A percentile compares a stretch with the other conserved stretches of the same genome.
Evolutionary conservation across 2,888 invertebrate species (phyloP).

Genomic region (Lepidonotus clava): DNA sequence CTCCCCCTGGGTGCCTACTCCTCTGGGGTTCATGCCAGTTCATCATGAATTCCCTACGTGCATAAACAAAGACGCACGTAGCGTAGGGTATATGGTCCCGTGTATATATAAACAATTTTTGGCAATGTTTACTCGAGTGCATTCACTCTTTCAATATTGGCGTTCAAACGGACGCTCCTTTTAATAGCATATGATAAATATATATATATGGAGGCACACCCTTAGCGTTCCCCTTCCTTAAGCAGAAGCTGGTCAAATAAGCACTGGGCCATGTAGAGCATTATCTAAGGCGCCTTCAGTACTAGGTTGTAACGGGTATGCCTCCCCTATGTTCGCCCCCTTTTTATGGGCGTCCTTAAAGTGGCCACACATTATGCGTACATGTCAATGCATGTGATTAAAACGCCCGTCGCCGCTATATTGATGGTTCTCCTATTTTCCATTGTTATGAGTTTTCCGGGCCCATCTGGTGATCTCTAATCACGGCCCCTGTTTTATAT

Average conservation of each 20-base stretch:
- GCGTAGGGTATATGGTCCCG: slow-evolving; percentile 4
- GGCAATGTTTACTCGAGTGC: background rate
- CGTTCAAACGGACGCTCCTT: slow-evolving; percentile 6
- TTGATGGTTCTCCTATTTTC: slow-evolving; percentile 36
- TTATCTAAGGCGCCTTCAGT: no score
- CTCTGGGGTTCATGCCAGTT: background rate
- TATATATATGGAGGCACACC: no score
- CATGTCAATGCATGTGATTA: slow-evolving; percentile 46
- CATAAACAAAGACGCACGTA: background rate
- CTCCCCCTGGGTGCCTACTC: background rate
- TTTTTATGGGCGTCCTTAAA: background rate
- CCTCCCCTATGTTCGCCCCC: no score
- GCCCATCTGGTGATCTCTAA: slow-evolving; percentile 26
- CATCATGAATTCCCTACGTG: slow-evolving; percentile 25
- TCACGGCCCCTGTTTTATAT: slow-evolving; percentile 18
- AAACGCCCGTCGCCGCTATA: background rate
- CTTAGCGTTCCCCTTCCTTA: no score
- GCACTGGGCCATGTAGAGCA: no score
- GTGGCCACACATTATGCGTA: slow-evolving; percentile 38
- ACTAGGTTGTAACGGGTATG: no score
- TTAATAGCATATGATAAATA: no score
- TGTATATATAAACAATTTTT: slow-evolving; percentile 27
- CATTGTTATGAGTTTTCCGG: slow-evolving; percentile 22
- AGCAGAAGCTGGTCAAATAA: no score
- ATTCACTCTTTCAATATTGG: background rate